Evolutionary conservation across 2,113 vertebrate genomes (phyloP).

Genomic region (Butastur rufipennis): DNA sequence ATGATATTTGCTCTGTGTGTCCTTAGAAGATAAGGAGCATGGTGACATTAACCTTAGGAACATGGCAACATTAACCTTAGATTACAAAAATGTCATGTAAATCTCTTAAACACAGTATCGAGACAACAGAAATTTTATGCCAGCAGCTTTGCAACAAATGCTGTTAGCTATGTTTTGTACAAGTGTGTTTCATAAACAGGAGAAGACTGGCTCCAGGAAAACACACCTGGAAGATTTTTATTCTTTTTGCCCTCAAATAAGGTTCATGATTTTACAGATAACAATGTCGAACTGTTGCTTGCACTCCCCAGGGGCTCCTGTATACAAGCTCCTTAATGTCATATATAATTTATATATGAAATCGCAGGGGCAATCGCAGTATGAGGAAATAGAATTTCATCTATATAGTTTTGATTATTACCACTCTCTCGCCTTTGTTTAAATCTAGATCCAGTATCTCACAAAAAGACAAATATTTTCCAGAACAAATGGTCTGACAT

Average conservation of each 20-base stretch:
- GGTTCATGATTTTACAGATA: background rate
- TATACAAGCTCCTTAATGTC: background rate
- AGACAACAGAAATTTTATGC: background rate
- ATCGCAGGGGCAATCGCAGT: background rate
- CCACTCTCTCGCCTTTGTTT: background rate
- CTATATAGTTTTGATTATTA: background rate
- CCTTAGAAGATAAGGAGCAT: background rate
- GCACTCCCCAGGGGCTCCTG: background rate
- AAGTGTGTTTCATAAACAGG: background rate
- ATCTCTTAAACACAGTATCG: background rate
- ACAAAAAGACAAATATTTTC: constrained; percentile 29
- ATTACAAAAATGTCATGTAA: background rate
- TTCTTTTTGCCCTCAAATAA: background rate
- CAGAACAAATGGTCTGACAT: background rate
- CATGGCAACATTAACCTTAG: background rate
- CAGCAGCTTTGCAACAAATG: background rate
- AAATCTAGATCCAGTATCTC: constrained; percentile 22
- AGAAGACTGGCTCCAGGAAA: background rate
- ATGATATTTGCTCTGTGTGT: background rate
- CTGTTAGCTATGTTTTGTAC: background rate
- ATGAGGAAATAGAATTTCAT: background rate
- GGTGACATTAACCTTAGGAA: background rate
- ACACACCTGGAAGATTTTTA: background rate
- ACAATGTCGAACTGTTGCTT: background rate
- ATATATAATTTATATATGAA: background rate